These are phyloP conservation scores for Drosophila simulans DNA, from an alignment of 1,140 invertebrate genomes.

Conservation along the genomic window DNA sequence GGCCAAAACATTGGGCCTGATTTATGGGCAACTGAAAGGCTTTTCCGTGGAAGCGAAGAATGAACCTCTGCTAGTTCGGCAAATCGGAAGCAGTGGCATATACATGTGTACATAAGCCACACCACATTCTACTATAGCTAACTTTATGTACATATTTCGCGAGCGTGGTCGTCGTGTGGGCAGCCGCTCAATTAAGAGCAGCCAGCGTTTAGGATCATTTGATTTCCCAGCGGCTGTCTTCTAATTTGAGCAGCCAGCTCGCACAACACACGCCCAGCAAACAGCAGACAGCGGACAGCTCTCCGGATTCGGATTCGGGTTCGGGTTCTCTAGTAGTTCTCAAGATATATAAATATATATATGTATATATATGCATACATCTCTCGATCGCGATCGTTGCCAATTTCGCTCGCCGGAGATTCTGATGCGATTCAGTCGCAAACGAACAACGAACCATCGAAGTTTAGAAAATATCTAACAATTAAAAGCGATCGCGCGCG, in stretches of 20 bases:
- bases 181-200: slow-evolving; percentile 77
- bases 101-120: neutral
- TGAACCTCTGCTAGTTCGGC: slow-evolving; percentile 20
- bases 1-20: slow-evolving; percentile 61
- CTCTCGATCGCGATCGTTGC: slow-evolving; percentile 66
- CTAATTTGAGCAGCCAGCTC: slow-evolving; percentile 67
- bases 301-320: slow-evolving; percentile 13
- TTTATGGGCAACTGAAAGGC: slow-evolving; percentile 55
- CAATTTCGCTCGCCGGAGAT: slow-evolving; percentile 62
- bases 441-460: slow-evolving; percentile 84
- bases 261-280: slow-evolving; percentile 35
- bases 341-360: neutral
- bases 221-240: slow-evolving; percentile 66
- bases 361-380: slow-evolving; percentile 23
- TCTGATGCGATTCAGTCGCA: slow-evolving; percentile 68
- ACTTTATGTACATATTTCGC: neutral
- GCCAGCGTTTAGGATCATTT: slow-evolving; percentile 74
- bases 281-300: slow-evolving; percentile 23
- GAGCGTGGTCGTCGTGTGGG: slow-evolving; percentile 72
- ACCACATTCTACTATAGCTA: neutral
- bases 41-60: slow-evolving; percentile 28
- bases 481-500: slow-evolving; percentile 59
- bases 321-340: slow-evolving; percentile 3
- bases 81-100: slow-evolving; percentile 36
- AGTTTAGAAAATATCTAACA: slow-evolving; percentile 72